Conservation (phyloP, 1,140 invertebrate genomes). For the Drosophila jambulina region DNA sequence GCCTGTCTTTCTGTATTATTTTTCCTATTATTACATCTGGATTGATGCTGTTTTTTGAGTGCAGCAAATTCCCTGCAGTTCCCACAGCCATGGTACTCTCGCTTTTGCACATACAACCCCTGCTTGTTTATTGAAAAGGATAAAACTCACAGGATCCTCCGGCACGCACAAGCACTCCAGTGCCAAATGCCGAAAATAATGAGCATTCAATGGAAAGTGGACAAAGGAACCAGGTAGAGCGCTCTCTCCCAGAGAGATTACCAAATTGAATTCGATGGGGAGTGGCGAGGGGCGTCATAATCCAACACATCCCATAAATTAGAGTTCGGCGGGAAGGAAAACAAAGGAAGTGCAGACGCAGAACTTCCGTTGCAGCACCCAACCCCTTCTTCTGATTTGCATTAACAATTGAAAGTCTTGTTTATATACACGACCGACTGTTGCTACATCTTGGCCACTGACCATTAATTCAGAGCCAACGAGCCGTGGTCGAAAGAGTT, state of each 20-base stretch:
- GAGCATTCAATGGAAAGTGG: constrained; percentile 67
- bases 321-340: constrained; percentile 8
- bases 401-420: constrained; percentile 61
- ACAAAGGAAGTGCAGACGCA: constrained; percentile 56
- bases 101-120: constrained; percentile 44
- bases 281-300: constrained; percentile 19
- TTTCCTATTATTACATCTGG: not conserved
- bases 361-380: constrained; percentile 49
- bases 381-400: constrained; percentile 50
- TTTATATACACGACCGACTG: constrained; percentile 39
- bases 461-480: constrained; percentile 68
- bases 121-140: constrained; percentile 35
- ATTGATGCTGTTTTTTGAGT: not conserved
- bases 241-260: constrained; percentile 21
- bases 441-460: constrained; percentile 34
- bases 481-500: constrained; percentile 61
- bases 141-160: constrained; percentile 42
- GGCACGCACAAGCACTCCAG: constrained; percentile 57
- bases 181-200: constrained; percentile 75
- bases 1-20: not conserved
- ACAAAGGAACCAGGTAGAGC: constrained; percentile 57
- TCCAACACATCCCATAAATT: constrained; percentile 51
- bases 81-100: not conserved
- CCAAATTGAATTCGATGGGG: constrained; percentile 40
- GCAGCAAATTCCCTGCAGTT: constrained; percentile 7